These are phyloP conservation scores for Omphaloscelis lunosa DNA, from an alignment of 2,888 invertebrate genomes.

Conservation along the genomic window DNA sequence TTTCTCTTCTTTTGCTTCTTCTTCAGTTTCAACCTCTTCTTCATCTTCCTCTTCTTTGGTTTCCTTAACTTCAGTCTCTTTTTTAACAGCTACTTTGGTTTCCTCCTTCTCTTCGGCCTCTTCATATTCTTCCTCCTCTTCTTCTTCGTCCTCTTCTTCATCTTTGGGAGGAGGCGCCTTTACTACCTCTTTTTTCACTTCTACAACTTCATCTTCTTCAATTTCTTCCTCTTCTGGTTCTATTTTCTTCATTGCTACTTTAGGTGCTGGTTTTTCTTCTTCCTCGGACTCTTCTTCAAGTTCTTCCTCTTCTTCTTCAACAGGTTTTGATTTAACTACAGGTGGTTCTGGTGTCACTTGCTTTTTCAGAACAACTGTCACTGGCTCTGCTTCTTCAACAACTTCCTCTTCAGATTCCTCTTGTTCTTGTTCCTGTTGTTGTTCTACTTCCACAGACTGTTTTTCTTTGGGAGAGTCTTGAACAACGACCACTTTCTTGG, in stretches of 20 bases:
- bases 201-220: conserved; percentile 42
- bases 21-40: conserved; percentile 48
- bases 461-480: conserved; percentile 77
- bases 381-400: conserved; percentile 69
- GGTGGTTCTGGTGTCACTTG: conserved; percentile 53
- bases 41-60: conserved; percentile 35
- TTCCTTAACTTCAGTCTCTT: conserved; percentile 40
- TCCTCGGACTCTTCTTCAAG: conserved; percentile 42
- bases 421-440: conserved; percentile 72
- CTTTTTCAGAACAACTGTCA: conserved; percentile 70
- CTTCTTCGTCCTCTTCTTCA: conserved; percentile 52
- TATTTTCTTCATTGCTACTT: conserved; percentile 31
- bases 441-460: conserved; percentile 71
- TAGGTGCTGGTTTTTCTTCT: conserved; percentile 32
- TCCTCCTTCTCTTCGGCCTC: conserved; percentile 48
- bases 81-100: conserved; percentile 30
- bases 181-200: conserved; percentile 43
- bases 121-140: conserved; percentile 67
- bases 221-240: conserved; percentile 40
- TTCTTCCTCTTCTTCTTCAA: conserved; percentile 46
- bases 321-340: conserved; percentile 44
- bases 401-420: conserved; percentile 63
- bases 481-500: conserved; percentile 80
- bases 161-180: conserved; percentile 29
- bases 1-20: conserved; percentile 63